phyloP scores from a whole-genome alignment of 2,888 invertebrate species.

The Diarsia brunnea region DNA sequence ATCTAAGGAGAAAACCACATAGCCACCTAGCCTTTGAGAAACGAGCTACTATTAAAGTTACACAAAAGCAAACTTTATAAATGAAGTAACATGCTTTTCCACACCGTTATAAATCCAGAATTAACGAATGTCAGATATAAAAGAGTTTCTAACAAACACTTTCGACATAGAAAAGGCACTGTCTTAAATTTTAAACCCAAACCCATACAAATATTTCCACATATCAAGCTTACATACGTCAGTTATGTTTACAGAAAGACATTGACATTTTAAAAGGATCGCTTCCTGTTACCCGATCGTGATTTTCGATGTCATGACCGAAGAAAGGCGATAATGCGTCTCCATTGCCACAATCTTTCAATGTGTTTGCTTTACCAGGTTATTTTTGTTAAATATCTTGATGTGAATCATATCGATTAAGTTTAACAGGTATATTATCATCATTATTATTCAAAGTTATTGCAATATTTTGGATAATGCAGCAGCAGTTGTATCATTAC shows the following conservation, averaged over 20 bases:
- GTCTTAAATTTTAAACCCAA: not conserved
- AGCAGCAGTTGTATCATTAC: not conserved
- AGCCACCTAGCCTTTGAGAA: not conserved
- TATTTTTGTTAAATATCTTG: not conserved
- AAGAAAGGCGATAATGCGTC: conserved; percentile 56
- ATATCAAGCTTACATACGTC: conserved; percentile 20
- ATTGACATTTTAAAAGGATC: conserved; percentile 87
- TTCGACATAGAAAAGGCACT: not conserved
- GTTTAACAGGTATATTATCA: not conserved
- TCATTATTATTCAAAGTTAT: not conserved
- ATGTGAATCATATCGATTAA: not conserved
- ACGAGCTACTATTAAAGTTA: not conserved
- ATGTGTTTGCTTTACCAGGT: conserved; percentile 18
- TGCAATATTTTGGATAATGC: too few relatives aligned
- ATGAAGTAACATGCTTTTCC: not conserved
- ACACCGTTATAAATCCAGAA: too few relatives aligned
- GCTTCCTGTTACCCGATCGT: conserved; percentile 79
- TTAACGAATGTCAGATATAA: not conserved
- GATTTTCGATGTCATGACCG: conserved; percentile 54
- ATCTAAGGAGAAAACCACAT: not conserved
- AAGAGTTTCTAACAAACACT: not conserved
- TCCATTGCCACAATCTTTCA: conserved; percentile 8
- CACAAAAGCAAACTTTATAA: too few relatives aligned
- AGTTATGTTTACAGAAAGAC: conserved; percentile 55
- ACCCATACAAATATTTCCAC: conserved; percentile 2